A percentile compares a stretch with the other conserved stretches of the same genome.
Evolutionary conservation across 1,140 invertebrate genomes (phyloP).

Genomic region (Aphidius gifuensis): DNA sequence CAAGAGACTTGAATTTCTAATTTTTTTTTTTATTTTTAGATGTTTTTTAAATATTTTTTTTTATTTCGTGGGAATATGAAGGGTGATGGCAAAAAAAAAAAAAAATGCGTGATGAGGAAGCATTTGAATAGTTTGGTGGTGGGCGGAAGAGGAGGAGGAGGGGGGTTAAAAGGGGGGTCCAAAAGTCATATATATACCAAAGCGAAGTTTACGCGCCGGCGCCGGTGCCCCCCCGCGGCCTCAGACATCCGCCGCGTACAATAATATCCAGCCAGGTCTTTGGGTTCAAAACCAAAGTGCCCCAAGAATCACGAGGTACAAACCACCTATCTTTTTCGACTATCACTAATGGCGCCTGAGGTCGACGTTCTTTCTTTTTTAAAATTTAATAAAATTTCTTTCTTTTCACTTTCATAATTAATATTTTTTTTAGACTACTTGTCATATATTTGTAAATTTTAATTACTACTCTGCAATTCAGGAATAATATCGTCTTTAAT

Average conservation of each 20-base stretch:
- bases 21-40: constrained; percentile 27
- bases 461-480: no score
- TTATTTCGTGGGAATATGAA: constrained; percentile 26
- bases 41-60: constrained; percentile 40
- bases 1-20: constrained; percentile 39
- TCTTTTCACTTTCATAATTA: no score
- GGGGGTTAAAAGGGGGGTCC: no score
- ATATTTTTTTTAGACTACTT: no score
- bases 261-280: constrained; percentile 40
- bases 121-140: constrained; percentile 1
- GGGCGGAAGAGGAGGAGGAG: constrained; percentile 23
- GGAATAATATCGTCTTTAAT: no score
- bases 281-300: constrained; percentile 22
- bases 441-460: no score
- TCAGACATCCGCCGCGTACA: constrained; percentile 53
- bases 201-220: constrained; percentile 54
- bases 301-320: constrained; percentile 1
- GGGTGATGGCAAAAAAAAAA: constrained; percentile 33
- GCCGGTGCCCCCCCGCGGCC: constrained; percentile 55
- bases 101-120: constrained; percentile 17
- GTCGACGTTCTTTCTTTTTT: constrained; percentile 5
- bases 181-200: constrained; percentile 41
- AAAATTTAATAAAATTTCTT: no score
- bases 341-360: constrained; percentile 34
- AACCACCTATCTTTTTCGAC: constrained; percentile 9